Conservation (phyloP, 2,888 invertebrate genomes). For the Orchestes rusci region DNA sequence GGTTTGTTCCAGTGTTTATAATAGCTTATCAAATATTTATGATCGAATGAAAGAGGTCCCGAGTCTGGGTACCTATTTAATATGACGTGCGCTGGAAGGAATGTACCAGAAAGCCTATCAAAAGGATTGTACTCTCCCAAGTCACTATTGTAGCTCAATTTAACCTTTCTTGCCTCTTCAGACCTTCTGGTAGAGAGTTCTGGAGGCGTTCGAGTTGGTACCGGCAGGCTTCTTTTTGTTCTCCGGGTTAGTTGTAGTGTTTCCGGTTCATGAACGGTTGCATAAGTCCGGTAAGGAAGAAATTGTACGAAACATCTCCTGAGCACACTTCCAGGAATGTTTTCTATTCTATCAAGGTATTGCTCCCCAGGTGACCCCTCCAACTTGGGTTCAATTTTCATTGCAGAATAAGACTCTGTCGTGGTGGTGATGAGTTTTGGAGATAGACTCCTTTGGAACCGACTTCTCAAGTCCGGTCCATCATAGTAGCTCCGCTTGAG, state of each 20-base stretch:
- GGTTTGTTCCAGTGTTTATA: slow-evolving; percentile 32
- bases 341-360: neutral
- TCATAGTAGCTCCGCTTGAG: neutral
- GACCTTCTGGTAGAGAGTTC: neutral
- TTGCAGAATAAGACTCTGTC: too few relatives aligned
- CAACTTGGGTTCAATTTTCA: too few relatives aligned
- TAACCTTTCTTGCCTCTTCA: neutral
- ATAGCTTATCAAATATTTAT: neutral
- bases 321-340: too few relatives aligned
- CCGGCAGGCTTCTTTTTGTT: neutral
- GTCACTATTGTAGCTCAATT: too few relatives aligned
- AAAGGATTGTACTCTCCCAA: too few relatives aligned
- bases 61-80: neutral
- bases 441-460: neutral
- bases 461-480: neutral
- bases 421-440: neutral
- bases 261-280: neutral
- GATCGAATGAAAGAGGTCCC: neutral
- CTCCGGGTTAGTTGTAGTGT: neutral
- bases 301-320: too few relatives aligned
- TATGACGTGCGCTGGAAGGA: too few relatives aligned
- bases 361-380: too few relatives aligned
- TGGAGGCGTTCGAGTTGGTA: neutral
- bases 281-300: neutral
- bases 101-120: too few relatives aligned